These are phyloP conservation scores for Plebejus melissa DNA, from an alignment of 2,888 invertebrate genomes.

Conservation along the genomic window DNA sequence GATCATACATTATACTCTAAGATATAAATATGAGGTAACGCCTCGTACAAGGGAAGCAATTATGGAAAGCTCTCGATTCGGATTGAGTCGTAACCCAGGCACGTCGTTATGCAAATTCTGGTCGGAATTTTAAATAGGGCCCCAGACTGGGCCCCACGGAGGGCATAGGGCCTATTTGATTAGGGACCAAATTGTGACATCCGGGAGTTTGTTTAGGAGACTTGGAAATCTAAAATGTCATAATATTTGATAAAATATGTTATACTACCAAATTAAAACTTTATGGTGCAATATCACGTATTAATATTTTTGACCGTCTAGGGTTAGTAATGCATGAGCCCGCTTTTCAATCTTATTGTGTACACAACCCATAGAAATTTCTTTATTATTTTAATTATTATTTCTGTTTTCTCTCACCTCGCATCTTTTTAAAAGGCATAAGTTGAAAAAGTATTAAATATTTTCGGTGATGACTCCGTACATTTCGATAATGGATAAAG, in stretches of 20 bases:
- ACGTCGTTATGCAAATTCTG: constrained; percentile 61
- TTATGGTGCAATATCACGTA: no score
- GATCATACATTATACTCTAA: background rate
- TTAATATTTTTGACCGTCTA: no score
- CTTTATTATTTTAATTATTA: no score
- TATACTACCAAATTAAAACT: no score
- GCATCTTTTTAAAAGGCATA: constrained; percentile 1
- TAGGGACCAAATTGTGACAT: constrained; percentile 66
- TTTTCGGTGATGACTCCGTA: constrained; percentile 27
- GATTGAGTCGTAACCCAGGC: constrained; percentile 58
- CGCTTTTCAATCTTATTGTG: no score
- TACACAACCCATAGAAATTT: no score
- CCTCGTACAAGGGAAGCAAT: constrained; percentile 28
- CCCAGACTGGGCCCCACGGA: constrained; percentile 41
- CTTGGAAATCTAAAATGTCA: constrained; percentile 30
- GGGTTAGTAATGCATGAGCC: no score
- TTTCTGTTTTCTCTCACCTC: no score
- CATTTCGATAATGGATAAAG: constrained; percentile 38
- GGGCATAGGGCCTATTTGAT: constrained; percentile 55
- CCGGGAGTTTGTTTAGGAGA: constrained; percentile 38
- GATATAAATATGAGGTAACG: constrained; percentile 21
- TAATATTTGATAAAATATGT: background rate
- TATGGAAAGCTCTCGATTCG: constrained; percentile 35
- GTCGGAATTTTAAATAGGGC: constrained; percentile 57
- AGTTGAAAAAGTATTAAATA: background rate